Evolutionary conservation across 2,888 invertebrate species (phyloP).

Genomic region (Pantelozetes paolii): DNA sequence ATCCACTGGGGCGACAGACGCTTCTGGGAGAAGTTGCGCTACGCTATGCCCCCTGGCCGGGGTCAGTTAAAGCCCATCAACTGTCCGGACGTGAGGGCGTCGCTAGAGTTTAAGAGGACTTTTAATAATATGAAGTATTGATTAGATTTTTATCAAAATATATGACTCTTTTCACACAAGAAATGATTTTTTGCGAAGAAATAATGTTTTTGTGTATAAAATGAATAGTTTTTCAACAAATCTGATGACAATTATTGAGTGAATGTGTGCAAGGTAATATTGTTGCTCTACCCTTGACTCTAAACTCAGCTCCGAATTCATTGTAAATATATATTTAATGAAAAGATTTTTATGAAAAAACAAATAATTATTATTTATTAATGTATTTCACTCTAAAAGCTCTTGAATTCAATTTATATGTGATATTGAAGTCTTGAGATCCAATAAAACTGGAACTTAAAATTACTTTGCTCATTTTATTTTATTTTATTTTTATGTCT

Average conservation of each 20-base stretch:
- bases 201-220: too few relatives aligned
- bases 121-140: slow-evolving; percentile 28
- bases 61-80: slow-evolving; percentile 20
- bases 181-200: too few relatives aligned
- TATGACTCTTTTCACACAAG: too few relatives aligned
- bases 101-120: slow-evolving; percentile 37
- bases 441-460: background rate
- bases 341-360: too few relatives aligned
- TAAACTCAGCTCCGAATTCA: background rate
- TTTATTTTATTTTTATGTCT: too few relatives aligned
- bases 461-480: too few relatives aligned
- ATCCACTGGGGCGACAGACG: slow-evolving; percentile 81
- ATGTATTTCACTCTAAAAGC: background rate
- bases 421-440: background rate
- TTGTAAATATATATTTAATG: background rate
- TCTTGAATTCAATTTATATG: background rate
- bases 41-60: slow-evolving; percentile 64
- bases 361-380: slow-evolving; percentile 1
- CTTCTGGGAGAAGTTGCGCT: slow-evolving; percentile 88
- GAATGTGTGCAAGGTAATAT: too few relatives aligned
- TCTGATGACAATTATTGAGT: background rate
- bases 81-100: slow-evolving; percentile 40
- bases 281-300: too few relatives aligned
- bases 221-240: too few relatives aligned
- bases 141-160: slow-evolving; percentile 4